Conservation (phyloP, 2,888 invertebrate genomes). For the Cephus pulcher region DNA sequence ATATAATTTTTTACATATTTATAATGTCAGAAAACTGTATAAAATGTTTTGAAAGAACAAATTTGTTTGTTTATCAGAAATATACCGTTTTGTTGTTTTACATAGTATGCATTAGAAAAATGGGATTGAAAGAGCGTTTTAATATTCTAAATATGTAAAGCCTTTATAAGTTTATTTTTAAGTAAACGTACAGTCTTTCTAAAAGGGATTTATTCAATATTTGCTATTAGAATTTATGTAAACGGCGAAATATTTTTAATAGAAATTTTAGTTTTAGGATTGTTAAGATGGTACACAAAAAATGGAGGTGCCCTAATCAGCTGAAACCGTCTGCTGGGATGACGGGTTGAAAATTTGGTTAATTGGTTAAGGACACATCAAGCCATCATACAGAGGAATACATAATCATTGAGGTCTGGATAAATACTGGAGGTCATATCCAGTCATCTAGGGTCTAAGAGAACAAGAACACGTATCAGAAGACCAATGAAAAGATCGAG, state of each 20-base stretch:
- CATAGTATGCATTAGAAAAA: background rate
- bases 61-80: background rate
- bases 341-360: slow-evolving; percentile 47
- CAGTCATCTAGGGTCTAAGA: background rate
- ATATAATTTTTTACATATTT: no score
- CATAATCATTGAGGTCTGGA: background rate
- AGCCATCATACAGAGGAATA: background rate
- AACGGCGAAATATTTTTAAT: background rate
- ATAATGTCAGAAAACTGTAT: background rate
- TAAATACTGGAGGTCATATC: background rate
- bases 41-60: background rate
- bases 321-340: slow-evolving; percentile 51
- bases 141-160: background rate
- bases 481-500: slow-evolving; percentile 20
- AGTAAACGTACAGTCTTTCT: background rate
- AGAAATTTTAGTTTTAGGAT: background rate
- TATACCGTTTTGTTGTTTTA: background rate
- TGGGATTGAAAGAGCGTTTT: background rate
- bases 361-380: slow-evolving; percentile 30
- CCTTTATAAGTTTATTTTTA: background rate
- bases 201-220: background rate
- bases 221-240: background rate
- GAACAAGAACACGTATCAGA: background rate
- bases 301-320: slow-evolving; percentile 37
- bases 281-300: background rate